Base-by-base conservation (phyloP, 2,113 vertebrate genomes). In the Forbesichthys agassizii region DNA sequence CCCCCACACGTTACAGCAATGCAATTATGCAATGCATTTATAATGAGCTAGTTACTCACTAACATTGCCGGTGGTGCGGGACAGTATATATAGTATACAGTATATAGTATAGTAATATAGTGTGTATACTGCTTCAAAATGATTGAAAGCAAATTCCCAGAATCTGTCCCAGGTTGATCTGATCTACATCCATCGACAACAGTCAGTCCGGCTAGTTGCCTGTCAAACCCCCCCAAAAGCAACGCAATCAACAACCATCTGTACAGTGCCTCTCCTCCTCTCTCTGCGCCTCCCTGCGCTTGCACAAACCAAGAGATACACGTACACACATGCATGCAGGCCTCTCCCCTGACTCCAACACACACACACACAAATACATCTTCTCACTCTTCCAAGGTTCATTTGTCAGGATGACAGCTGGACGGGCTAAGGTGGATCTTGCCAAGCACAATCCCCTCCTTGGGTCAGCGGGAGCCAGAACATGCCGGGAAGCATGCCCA, bases 361-460 rank as follows among this genome's bases (percentile, higher is more conserved):
- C 60, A 74, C 13, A 69, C 20, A 55, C 69, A 75, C 68, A 79
- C 60, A 74, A 16, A 69, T 47, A 55, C 69, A 75, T 72, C 70
- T 78, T 74, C 53, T 86, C 81, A 83, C 69, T 88, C 83, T 79
- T 83, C 85, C 81, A 84, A 83, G 85, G 84, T 90, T 88, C 84
- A 89, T 91, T 90, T 91, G 90, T 91, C 88, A 91, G 85, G 72
- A 71, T 86, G 90, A 90, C 88, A 91, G 88, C 84, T 89, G 88
- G 90, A 88, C 77, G 78, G 59, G 81, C 82, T 79, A 79, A 84
- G 85, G 75, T 56, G 74, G 71, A 83, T 65, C 86, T 86, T 85
- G 88, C 86, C 90, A 90, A 84, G 74, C 84, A 80, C 71, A 88
- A 84, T 89, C 82, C 36, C 74, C 81, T 82, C 42, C 66, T 83